Evolutionary conservation across 1,140 invertebrate species (phyloP), one percentile per base, ranked within the genome.

Genomic region (Euwallacea fornicatus): DNA sequence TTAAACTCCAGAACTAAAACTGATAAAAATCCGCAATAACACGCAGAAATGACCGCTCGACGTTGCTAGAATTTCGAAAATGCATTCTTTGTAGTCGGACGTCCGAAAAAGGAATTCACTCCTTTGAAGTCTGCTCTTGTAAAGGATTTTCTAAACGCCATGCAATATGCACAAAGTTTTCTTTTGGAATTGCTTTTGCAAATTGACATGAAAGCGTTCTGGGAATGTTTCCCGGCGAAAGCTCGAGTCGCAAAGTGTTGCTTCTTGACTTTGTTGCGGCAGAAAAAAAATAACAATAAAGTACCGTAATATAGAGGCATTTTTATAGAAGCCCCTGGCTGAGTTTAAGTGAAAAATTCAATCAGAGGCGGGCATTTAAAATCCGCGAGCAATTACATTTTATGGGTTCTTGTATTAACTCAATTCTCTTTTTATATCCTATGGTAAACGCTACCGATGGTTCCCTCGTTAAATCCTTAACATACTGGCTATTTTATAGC

Each of bases 371-470:
- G 13, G 46, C 46, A 50, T 50, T 50, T 50, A 50, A 50, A 50
- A 11, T 50, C 46, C 46, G 9, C 46, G 46, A 11, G 46, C 46
- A 50, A 50, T 50, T 50, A 50, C 46, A 50, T 50, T 50, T 50
- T 50, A 50, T 50, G 46, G 13, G 46, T 50, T 50, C 46, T 50
- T 50, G 13, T 50, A 50, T 50, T 50, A 50, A 50, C 46, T 50
- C 46, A 50, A 50, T 50, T 50, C 46, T 50, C 9, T 50, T 50
- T 50, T 50, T 50, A 50, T 13, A 6, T 50, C 46, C 46, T 10
- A 50, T 50, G 46, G 9, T 50, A 50, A 50, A 50, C 46, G 46
- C 46, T 50, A 50, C 46, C 13, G 46, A 50, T 50, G 46, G 13
- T 50, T 11, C 46, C 13, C 13, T 50, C 46, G 13, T 50, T 50